Evolutionary conservation across 37 sponge, comb jelly and placozoan species (phyloP), one percentile per base, ranked within the genome.

Genomic region (Aplysina aerophoba): DNA sequence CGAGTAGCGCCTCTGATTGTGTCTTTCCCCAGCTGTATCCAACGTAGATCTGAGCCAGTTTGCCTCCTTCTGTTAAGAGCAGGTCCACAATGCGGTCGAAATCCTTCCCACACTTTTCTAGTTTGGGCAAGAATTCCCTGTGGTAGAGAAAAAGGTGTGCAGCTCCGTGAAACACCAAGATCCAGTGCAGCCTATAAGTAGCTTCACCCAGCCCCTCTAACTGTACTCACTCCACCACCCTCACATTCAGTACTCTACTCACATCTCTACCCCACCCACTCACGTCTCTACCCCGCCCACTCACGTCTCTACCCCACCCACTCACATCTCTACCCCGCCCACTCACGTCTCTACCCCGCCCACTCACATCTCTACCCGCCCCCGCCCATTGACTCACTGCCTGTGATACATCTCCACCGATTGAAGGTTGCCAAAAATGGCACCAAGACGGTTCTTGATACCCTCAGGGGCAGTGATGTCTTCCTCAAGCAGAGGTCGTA

Each of bases 351-450:
- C 72, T 37, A 71, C 37, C 36, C 21, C 20, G n/a, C n/a, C n/a
- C n/a, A n/a, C 8, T 44, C 50, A 30, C 27, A 3, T 6, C 75
- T 35, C 6, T 6, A n/a, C 35, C 38, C 27, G 35, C 5, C 38
- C 8, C 75, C 27, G 5, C 22, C 11, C 27, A 21, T 16, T 4
- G 24, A 85, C 83, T 69, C 54, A 88, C 89, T 55, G 64, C 55
- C 66, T 88, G 84, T 96, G 96, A 61, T 87, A 96, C 0, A 59
- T 39, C 41, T 87, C 90, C 15, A 96, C 87, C 20, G 83, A 74
- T 27, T 90, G 73, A 35, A 96, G 56, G 55, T 96, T 96, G 15
- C 86, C 85, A 86, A 96, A 96, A 16, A 96, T 91, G 64, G 91
- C 80, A 11, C 68, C 86, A 25, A 90, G 86, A 66, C 89, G 90